Evolutionary conservation across 2,113 vertebrate species (phyloP).

Genomic region (Australoheros scitulus): DNA sequence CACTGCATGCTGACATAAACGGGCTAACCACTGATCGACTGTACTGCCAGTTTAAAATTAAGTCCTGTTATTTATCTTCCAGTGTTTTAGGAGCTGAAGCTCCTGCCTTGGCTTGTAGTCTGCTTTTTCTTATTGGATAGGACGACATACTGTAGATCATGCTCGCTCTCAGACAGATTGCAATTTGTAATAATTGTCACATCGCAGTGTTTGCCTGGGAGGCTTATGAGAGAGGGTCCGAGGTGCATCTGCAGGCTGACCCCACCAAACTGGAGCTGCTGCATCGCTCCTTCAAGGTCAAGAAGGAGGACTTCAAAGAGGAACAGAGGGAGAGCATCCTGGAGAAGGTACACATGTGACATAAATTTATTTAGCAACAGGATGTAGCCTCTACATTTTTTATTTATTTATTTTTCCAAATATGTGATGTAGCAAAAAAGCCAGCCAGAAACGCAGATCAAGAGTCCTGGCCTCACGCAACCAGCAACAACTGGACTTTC

Average conservation of each 20-base stretch:
- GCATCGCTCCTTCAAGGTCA: conserved; percentile 96
- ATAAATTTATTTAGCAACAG: not conserved
- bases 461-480: not conserved
- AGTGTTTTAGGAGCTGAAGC: too few species aligned
- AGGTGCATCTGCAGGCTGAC: conserved; percentile 97
- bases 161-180: not conserved
- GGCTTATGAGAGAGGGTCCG: conserved; percentile 96
- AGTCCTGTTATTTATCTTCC: too few species aligned
- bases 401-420: not conserved
- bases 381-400: not conserved
- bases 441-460: too few species aligned
- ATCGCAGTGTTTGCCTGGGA: conserved; percentile 96
- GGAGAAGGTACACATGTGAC: conserved; percentile 84
- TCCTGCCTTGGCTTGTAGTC: too few species aligned
- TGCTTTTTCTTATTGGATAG: not conserved
- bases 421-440: not conserved
- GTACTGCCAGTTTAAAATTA: too few species aligned
- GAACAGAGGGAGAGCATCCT: conserved; percentile 93
- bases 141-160: not conserved
- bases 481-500: not conserved
- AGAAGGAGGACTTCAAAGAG: conserved; percentile 97
- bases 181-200: not conserved
- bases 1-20: too few species aligned
- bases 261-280: conserved; percentile 96
- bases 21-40: too few species aligned